phyloP scores from a whole-genome alignment of 2,888 invertebrate species.

The Drosophila tripunctata region DNA sequence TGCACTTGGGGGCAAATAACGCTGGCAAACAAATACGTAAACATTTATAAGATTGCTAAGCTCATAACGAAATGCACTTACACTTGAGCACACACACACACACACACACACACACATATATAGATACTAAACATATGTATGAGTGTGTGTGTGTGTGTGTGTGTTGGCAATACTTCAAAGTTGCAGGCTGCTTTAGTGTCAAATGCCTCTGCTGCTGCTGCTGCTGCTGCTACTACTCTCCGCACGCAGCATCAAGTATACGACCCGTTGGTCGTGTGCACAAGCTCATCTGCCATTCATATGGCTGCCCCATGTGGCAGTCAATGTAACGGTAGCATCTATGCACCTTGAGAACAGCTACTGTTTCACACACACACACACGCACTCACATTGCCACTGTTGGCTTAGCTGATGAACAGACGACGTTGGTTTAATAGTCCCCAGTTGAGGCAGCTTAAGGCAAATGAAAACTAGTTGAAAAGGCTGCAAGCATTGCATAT shows the following conservation, averaged over 20 bases:
- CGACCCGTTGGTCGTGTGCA: constrained; percentile 20
- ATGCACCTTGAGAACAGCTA: constrained; percentile 19
- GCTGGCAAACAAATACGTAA: constrained; percentile 74
- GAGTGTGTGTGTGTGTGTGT: constrained; percentile 5
- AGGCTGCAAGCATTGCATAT: neutral
- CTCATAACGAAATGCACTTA: constrained; percentile 78
- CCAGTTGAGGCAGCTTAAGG: constrained; percentile 39
- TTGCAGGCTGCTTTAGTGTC: constrained; percentile 44
- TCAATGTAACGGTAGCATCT: neutral
- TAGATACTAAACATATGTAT: neutral
- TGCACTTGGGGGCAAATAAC: constrained; percentile 58
- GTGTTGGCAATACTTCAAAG: constrained; percentile 37
- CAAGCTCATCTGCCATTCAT: constrained; percentile 60
- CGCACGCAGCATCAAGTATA: constrained; percentile 21
- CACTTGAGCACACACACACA: constrained; percentile 44
- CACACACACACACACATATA: neutral
- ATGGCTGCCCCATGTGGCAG: constrained; percentile 51
- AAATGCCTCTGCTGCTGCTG: constrained; percentile 41
- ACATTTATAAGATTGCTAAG: constrained; percentile 78
- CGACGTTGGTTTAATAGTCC: constrained; percentile 45
- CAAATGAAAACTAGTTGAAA: constrained; percentile 2
- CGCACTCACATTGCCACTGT: constrained; percentile 1
- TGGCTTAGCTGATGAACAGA: constrained; percentile 27
- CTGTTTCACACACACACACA: constrained; percentile 4
- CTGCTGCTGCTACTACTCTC: constrained; percentile 1